Conservation (phyloP, 2,797 vertebrate genomes). For the Sebastes cheni region DNA sequence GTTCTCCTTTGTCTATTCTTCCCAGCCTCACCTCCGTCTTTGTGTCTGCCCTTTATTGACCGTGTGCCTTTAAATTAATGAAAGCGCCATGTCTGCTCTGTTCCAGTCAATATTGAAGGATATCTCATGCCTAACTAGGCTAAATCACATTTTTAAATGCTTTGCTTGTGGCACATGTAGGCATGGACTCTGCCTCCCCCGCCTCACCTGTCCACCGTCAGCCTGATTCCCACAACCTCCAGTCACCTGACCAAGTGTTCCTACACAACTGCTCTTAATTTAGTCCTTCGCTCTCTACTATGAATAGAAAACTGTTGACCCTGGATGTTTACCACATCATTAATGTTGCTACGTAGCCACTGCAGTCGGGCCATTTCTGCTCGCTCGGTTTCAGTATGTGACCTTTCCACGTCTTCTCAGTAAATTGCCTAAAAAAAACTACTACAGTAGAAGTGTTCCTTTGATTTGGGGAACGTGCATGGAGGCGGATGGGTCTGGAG, state of each 20-base stretch:
- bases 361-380: not conserved
- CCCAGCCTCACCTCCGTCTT: not conserved
- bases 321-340: slow-evolving; percentile 43
- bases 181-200: not conserved
- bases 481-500: not conserved
- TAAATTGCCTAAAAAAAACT: not conserved
- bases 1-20: not conserved
- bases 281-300: slow-evolving; percentile 28
- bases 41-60: slow-evolving; percentile 6
- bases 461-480: not conserved
- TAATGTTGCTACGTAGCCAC: slow-evolving; percentile 28
- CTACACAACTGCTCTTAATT: slow-evolving; percentile 39
- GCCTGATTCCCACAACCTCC: slow-evolving; percentile 33
- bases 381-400: not conserved
- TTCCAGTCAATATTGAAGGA: slow-evolving; percentile 19
- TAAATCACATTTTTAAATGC: slow-evolving; percentile 3
- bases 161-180: not conserved
- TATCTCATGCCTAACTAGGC: not conserved
- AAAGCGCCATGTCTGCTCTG: not conserved
- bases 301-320: slow-evolving; percentile 55
- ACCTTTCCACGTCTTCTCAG: not conserved
- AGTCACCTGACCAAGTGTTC: slow-evolving; percentile 47
- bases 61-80: slow-evolving; percentile 19
- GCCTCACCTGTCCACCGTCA: slow-evolving; percentile 15
- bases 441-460: not conserved